Evolutionary conservation across 1,140 invertebrate genomes (phyloP), one percentile per base, ranked within the genome.

Genomic region (Heliconius eleuchia): DNA sequence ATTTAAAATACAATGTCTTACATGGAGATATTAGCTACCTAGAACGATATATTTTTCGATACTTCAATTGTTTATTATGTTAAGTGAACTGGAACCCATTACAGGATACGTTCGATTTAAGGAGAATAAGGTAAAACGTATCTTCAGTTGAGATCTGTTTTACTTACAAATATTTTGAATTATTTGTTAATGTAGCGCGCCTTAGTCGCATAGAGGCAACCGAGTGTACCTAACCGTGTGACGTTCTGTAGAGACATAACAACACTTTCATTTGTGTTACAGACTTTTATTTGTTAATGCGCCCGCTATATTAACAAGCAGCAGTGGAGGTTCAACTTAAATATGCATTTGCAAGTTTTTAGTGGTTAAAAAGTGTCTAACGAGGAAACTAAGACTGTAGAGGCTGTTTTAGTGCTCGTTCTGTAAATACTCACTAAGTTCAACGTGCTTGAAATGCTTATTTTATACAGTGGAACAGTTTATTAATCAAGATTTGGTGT

Each of bases 261-360:
- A 85, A 86, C 84, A 82, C 82, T 85, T 84, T 82, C 83, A 86
- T 86, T 86, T 88, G 83, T 83, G 83, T 87, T 86, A 80, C 82
- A 86, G 82, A 86, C 84, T 80, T 81, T 76, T 86, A 83, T 83
- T 84, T 87, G 80, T 82, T 87, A 86, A 86, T 85, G 82, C 80
- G 81, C 82, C 80, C 80, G 86, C 85, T 86, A 85, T 81, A 85
- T 84, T 87, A 87, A 87, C 83, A 86, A 85, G 75, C 80, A 71
- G 80, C 78, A 80, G 74, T 76, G 71, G 73, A 71, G 66, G 71
- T 80, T 84, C 78, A 80, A 83, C 76, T 80, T 80, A 76, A 80
- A 77, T 75, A 80, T 84, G 74, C 76, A 83, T 82, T 82, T 71
- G 30, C 13, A 76, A 76, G 70, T 76, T 78, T 78, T 66, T 60